These are phyloP conservation scores for Temnothorax rugatulus DNA, from an alignment of 2,888 invertebrate genomes.

Conservation along the genomic window DNA sequence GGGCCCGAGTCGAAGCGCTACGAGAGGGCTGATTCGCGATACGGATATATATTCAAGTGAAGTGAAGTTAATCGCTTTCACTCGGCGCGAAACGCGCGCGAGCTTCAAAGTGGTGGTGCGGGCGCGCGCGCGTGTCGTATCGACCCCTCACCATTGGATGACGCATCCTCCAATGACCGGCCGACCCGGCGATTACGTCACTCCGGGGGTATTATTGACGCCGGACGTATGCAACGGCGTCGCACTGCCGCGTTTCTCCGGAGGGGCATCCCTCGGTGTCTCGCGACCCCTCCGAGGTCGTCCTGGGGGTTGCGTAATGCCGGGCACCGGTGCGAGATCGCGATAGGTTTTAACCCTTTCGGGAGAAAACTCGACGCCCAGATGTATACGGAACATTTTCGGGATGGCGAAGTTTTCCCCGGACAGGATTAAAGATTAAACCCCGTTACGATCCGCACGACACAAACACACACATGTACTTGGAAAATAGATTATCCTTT, in stretches of 20 bases:
- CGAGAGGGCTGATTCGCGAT: neutral
- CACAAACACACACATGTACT: too few species aligned
- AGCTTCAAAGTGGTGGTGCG: conserved; percentile 67
- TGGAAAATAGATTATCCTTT: conserved; percentile 3
- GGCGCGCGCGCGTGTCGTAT: conserved; percentile 77
- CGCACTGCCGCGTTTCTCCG: conserved; percentile 69
- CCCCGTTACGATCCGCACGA: too few species aligned
- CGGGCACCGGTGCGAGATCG: conserved; percentile 15
- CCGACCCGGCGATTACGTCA: conserved; percentile 84
- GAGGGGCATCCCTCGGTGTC: conserved; percentile 55
- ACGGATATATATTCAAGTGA: neutral
- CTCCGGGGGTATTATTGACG: conserved; percentile 82
- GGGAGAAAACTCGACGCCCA: neutral
- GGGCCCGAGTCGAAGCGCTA: neutral
- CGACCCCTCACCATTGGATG: conserved; percentile 83
- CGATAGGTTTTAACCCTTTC: neutral
- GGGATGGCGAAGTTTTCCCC: neutral
- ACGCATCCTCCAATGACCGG: conserved; percentile 85
- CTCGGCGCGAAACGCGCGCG: conserved; percentile 28
- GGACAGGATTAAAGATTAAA: neutral
- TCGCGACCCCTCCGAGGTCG: neutral
- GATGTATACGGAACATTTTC: neutral
- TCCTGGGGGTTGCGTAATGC: conserved; percentile 37
- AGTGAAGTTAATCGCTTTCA: neutral
- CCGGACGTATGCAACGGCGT: conserved; percentile 72